Base-by-base conservation (phyloP, 2,888 invertebrate genomes). In the Polyommatus icarus region DNA sequence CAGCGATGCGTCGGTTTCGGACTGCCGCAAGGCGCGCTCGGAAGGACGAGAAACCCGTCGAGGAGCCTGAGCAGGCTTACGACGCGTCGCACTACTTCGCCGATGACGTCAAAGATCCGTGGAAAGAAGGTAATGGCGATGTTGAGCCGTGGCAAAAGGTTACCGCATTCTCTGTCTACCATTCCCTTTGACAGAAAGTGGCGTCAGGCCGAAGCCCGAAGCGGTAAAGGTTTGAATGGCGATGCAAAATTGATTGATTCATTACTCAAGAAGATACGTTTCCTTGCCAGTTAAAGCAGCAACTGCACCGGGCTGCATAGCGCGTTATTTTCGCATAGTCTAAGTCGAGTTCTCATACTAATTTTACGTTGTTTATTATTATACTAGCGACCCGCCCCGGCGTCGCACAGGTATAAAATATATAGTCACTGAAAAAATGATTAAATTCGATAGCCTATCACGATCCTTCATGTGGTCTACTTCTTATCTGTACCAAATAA, bases 81-180 rank as follows among this genome's bases (percentile, higher is more conserved):
- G 97, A 97, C 81, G 96, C 95, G 61, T 95, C 95, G 79, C 95
- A 96, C 83, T 96, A 96, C 92, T 97, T 97, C 85, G 93, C 95
- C 10, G 96, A 96, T 86, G 96, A 96, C 85, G 95, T 96, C 81
- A 90, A 93, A 78, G 95, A 95, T 83, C 95, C 95, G 18, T 95
- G 95, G 90, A 80, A 85, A 61, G 81, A 83, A 82, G 91, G 91
- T 92, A 12, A 61, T 61, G 61, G 10, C 24, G 8, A 61, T 24
- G 20, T 61, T 20, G 61, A 61, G 24, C 24, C 12, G 61, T 1
- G 20, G 24, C 20, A 20, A 12, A 24, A 12, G 24, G 24, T 61
- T 59, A 10, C 20, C 12, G 61, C 5, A 24, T 24, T 24, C n/a
- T 59, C 0, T 10, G 20, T 59, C 20, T 59, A 20, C 59, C 20